These are phyloP conservation scores for Myotis vivesi DNA, from an alignment of 2,797 vertebrate genomes.

Conservation along the genomic window DNA sequence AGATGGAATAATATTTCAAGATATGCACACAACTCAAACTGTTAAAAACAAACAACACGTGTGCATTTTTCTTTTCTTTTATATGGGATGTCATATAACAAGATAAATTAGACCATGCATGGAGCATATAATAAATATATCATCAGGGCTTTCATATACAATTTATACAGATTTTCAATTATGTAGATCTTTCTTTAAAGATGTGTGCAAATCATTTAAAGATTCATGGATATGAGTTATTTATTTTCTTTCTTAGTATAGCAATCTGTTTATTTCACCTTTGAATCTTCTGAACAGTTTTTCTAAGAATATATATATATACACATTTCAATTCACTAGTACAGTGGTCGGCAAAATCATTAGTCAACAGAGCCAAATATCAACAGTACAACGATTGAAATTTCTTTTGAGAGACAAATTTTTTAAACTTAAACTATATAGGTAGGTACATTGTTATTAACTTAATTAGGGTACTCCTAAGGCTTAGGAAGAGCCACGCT, in stretches of 20 bases:
- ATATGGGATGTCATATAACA: background rate
- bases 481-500: too few species aligned
- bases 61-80: background rate
- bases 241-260: conserved; percentile 16
- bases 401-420: too few species aligned
- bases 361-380: too few species aligned
- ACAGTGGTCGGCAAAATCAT: background rate
- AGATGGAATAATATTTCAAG: background rate
- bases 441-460: too few species aligned
- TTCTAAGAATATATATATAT: background rate
- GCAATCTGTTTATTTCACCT: background rate
- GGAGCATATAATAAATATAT: background rate
- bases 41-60: background rate
- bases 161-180: background rate
- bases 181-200: background rate
- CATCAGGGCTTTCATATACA: background rate
- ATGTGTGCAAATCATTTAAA: background rate
- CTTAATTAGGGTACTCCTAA: too few species aligned
- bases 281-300: background rate
- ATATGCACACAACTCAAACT: background rate
- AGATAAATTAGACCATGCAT: background rate
- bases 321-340: background rate
- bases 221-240: background rate
- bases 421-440: too few species aligned
- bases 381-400: too few species aligned